Percentiles rank a stretch among this genome's conserved stretches.
Evolutionary conservation across 1,140 invertebrate species (phyloP).

Genomic region (Trissolcus basalis): DNA sequence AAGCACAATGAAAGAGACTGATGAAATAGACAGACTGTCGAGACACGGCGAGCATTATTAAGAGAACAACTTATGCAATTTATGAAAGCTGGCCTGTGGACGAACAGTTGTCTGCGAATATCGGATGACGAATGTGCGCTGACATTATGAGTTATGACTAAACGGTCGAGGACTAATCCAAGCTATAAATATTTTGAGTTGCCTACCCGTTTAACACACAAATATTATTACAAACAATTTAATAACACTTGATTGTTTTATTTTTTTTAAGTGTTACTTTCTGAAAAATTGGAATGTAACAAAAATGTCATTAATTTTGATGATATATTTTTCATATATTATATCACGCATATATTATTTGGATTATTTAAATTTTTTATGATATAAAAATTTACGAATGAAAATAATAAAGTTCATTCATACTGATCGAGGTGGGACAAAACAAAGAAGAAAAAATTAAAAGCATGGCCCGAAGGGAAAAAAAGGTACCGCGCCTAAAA

Average conservation of each 20-base stretch:
- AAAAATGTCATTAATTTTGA: no score
- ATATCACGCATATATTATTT: not conserved
- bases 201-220: conserved; percentile 55
- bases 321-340: conserved; percentile 5
- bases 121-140: conserved; percentile 63
- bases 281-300: no score
- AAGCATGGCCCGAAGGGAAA: not conserved
- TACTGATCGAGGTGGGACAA: not conserved
- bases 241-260: no score
- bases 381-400: no score
- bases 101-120: conserved; percentile 51
- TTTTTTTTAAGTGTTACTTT: no score
- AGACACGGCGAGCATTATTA: conserved; percentile 36
- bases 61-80: conserved; percentile 48
- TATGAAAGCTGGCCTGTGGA: conserved; percentile 45
- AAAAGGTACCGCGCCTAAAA: conserved; percentile 56
- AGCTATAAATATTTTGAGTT: conserved; percentile 61
- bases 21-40: conserved; percentile 39
- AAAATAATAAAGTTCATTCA: not conserved
- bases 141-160: conserved; percentile 64
- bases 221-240: conserved; percentile 63
- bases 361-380: no score
- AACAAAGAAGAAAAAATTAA: not conserved
- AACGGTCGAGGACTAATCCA: conserved; percentile 50
- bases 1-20: conserved; percentile 15